phyloP scores from a whole-genome alignment of 2,113 vertebrate species.

The Neolamprologus fasciatus region DNA sequence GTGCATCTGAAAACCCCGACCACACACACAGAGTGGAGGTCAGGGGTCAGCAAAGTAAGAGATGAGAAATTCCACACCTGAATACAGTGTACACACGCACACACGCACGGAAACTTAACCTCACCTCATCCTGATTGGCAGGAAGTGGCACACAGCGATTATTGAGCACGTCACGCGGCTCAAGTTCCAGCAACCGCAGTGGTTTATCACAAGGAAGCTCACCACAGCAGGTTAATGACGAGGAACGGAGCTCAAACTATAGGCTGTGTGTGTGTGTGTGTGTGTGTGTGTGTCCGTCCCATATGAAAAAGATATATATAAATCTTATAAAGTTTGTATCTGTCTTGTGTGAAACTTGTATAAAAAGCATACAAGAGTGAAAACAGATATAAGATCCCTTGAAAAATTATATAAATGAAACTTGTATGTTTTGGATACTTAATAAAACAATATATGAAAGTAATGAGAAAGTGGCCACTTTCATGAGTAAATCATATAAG shows the following conservation, averaged over 20 bases:
- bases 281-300: not conserved
- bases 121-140: not conserved
- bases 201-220: not conserved
- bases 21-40: not conserved
- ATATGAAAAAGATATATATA: not conserved
- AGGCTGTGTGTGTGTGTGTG: not conserved
- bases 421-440: not conserved
- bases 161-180: not conserved
- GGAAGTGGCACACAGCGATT: not conserved
- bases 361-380: not conserved
- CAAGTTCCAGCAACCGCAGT: not conserved
- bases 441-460: not conserved
- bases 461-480: not conserved
- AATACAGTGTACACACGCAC: not conserved
- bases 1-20: slow-evolving; percentile 26
- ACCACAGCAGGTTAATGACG: not conserved
- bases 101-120: not conserved
- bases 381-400: not conserved
- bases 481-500: not conserved
- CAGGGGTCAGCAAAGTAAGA: not conserved
- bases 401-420: not conserved
- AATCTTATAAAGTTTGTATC: not conserved
- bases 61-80: slow-evolving; percentile 39
- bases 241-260: not conserved
- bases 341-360: not conserved